Evolutionary conservation across 1,140 invertebrate species (phyloP), one percentile per base, ranked within the genome.

Genomic region (Bactericera cockerelli): DNA sequence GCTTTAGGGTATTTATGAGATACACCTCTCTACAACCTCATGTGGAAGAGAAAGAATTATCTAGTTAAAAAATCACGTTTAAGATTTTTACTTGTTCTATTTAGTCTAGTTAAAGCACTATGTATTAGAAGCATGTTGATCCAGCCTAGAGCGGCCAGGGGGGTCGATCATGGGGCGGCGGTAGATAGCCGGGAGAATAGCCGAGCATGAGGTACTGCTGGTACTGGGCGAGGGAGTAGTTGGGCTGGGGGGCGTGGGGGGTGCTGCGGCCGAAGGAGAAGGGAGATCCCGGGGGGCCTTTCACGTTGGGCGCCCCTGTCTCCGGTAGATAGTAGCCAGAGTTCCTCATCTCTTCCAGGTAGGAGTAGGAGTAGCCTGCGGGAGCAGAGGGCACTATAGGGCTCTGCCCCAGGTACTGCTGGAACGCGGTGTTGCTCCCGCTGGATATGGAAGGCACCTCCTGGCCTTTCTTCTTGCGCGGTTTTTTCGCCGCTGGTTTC

Each of bases 351-450:
- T 82, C 80, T 63, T 82, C 81, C 42, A 83, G 72, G 67, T 80
- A 83, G 26, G 75, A 76, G 26, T 71, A 74, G 31, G 66, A 66
- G 58, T 74, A 71, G 65, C 80, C 79, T 33, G 70, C 19, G 77
- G 78, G 70, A 0, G 79, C 71, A 6, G 79, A n/a, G 74, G 66
- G 83, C 84, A 65, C 83, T 83, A 60, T 83, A 84, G 58, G 81
- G 0, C 73, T 74, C 2, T 76, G 64, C 1, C 74, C 75, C 1
- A 74, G 70, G 59, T 76, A 77, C 14, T 77, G 72, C 65, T 78
- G 76, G 64, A 77, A 78, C 59, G 42, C 42, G n/a, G 42, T 49
- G 3, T 4, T 49, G 42, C 8, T 19, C 42, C 74, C 74, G 26
- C 38, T 21, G 13, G 22, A 28, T 36, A 28, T 55, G 26, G 61